phyloP scores from a whole-genome alignment of 1,140 invertebrate species.

The Achatina immaculata region DNA sequence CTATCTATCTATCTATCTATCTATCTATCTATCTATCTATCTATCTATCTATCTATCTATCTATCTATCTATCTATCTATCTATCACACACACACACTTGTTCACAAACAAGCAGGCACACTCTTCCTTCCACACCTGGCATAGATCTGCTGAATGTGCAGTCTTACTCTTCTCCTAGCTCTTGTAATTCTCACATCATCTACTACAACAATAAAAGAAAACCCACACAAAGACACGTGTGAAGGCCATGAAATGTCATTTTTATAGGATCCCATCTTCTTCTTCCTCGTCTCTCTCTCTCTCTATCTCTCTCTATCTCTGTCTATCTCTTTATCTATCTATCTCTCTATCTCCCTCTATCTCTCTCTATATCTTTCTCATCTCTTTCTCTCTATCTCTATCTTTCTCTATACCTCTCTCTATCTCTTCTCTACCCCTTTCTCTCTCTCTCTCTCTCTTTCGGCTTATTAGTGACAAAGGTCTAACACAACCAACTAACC shows the following conservation, averaged over 20 bases:
- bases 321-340: background rate
- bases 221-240: too few relatives aligned
- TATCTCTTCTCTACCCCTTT: too few relatives aligned
- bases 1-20: constrained; percentile 9
- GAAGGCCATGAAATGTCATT: too few relatives aligned
- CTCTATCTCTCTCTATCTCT: background rate
- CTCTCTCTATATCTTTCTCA: background rate
- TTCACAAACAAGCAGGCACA: too few relatives aligned
- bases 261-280: too few relatives aligned
- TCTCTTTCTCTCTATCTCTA: background rate
- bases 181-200: too few relatives aligned
- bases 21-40: constrained; percentile 1
- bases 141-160: background rate
- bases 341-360: background rate
- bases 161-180: background rate
- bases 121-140: too few relatives aligned
- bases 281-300: background rate
- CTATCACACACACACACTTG: too few relatives aligned
- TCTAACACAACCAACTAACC: too few relatives aligned
- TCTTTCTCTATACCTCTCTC: background rate
- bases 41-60: background rate
- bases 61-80: constrained; percentile 6
- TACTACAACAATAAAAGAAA: too few relatives aligned
- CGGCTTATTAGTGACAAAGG: too few relatives aligned
- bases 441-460: too few relatives aligned